Evolutionary conservation across 2,113 vertebrate species (phyloP), one percentile per base, ranked within the genome.

Genomic region (Dinomys branickii): DNA sequence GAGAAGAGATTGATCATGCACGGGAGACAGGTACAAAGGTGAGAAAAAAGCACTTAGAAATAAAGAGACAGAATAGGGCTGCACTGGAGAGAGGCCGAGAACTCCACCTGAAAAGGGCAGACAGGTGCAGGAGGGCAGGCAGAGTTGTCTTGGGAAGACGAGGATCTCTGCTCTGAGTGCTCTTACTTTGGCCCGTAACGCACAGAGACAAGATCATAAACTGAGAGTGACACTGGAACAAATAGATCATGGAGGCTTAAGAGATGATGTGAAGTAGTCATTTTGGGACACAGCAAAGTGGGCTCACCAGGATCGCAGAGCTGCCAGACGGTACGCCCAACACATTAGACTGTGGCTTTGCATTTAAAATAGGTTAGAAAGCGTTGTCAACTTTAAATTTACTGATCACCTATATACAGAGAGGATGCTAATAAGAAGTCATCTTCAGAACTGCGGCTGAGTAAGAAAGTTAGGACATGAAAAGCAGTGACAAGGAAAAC

Each of bases 391-490:
- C 30, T 61, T 11, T 85, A 41, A 17, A 7, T 1, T 80, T 26
- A 63, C 44, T 73, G 12, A 91, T 54, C 69, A 73, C 20, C 22
- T 67, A 19, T 1, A 71, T n/a, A 59, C 24, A 67, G 59, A 85
- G 58, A 86, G 52, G 54, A 89, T 65, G 58, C 33, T 54, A 41
- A 26, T 87, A 63, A 82, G 26, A 30, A 83, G n/a, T 44, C 38
- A 56, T 75, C 24, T 67, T 93, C 61, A 73, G 71, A 87, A 77
- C 7, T 47, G 24, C 88, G 86, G 44, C 30, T 85, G 54, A 85
- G 59, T 84, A 81, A 93, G 58, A 83, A 91, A 80, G 54, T 73
- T 86, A 20, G 89, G n/a, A 91, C 33, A 78, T 56, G n/a, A 80
- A 95, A 90, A 88, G 58, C 10, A 87, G 1, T 38, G 24, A 61